Evolutionary conservation across 2,888 invertebrate genomes (phyloP).

Genomic region (Parthenolecanium corni): DNA sequence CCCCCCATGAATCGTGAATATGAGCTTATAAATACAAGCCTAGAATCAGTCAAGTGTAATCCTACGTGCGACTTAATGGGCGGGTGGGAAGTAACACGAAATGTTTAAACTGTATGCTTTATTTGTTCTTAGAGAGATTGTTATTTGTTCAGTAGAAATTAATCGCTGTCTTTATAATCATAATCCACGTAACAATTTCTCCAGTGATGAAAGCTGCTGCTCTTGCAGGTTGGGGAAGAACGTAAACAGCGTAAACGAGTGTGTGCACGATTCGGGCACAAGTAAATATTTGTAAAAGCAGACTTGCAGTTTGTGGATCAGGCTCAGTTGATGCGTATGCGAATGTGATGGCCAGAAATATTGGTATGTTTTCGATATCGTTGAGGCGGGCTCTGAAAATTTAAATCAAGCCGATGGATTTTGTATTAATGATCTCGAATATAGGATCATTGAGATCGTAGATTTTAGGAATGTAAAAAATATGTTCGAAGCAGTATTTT

Average conservation of each 20-base stretch:
- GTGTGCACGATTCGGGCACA: constrained; percentile 49
- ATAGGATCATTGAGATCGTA: too few relatives aligned
- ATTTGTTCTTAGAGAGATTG: too few relatives aligned
- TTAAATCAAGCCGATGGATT: too few relatives aligned
- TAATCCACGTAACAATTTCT: constrained; percentile 7
- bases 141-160: not conserved
- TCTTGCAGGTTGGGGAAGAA: constrained; percentile 50
- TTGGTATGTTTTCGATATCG: constrained; percentile 58
- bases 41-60: too few relatives aligned
- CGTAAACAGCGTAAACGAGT: constrained; percentile 50
- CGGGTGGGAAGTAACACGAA: too few relatives aligned
- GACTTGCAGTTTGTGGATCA: constrained; percentile 41
- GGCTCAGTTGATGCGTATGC: constrained; percentile 52
- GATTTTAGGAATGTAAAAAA: too few relatives aligned
- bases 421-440: too few relatives aligned
- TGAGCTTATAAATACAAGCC: too few relatives aligned
- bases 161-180: not conserved
- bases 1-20: too few relatives aligned
- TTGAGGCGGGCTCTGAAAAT: constrained; percentile 51
- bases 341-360: constrained; percentile 51
- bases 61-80: too few relatives aligned
- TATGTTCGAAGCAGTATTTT: too few relatives aligned
- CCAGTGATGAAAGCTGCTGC: constrained; percentile 34
- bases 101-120: too few relatives aligned
- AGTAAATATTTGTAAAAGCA: constrained; percentile 43